Evolutionary conservation across 92 coral and sea anemone genomes (phyloP).

Genomic region (Porites rus): DNA sequence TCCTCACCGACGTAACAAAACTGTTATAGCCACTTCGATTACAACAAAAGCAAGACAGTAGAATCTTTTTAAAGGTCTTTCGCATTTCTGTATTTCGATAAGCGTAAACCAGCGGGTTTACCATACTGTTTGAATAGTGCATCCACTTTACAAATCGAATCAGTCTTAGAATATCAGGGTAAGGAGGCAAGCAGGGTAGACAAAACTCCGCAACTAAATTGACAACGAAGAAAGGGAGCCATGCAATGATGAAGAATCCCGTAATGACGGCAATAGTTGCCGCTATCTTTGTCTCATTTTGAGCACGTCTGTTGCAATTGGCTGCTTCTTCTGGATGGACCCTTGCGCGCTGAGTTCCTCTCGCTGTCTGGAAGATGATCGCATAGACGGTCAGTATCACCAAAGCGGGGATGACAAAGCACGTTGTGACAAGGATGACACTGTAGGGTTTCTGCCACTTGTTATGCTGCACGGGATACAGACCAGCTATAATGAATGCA

Average conservation of each 20-base stretch:
- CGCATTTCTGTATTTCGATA: constrained; percentile 85
- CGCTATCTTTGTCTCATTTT: constrained; percentile 80
- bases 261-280: constrained; percentile 84
- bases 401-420: constrained; percentile 74
- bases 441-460: constrained; percentile 86
- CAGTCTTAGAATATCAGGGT: constrained; percentile 56
- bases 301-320: constrained; percentile 36
- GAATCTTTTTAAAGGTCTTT: constrained; percentile 67
- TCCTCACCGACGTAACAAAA: constrained; percentile 5
- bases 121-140: constrained; percentile 90
- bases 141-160: constrained; percentile 91
- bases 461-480: constrained; percentile 62
- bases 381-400: constrained; percentile 76
- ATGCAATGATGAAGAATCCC: constrained; percentile 86
- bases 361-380: constrained; percentile 70
- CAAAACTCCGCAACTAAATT: constrained; percentile 69
- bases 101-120: constrained; percentile 89
- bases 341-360: constrained; percentile 59
- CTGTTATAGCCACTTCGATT: background rate
- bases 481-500: constrained; percentile 76
- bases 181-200: constrained; percentile 48
- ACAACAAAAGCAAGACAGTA: constrained; percentile 44
- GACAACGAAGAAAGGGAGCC: constrained; percentile 86
- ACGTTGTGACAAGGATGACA: constrained; percentile 57
- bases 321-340: constrained; percentile 62